These are phyloP conservation scores for Phalacrocorax brasilianus DNA, from an alignment of 2,113 vertebrate species.

Conservation along the genomic window DNA sequence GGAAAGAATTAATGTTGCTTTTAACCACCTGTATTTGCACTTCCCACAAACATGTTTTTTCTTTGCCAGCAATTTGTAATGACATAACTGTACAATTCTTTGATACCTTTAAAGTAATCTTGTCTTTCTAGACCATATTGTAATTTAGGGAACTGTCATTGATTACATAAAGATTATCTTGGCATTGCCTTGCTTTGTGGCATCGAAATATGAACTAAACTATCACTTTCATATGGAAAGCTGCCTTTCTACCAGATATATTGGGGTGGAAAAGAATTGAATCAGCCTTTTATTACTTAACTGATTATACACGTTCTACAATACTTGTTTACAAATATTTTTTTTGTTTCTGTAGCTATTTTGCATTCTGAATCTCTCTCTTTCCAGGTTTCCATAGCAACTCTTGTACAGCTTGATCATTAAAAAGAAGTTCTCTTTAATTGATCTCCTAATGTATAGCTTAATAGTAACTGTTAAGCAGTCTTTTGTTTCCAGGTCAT, in stretches of 20 bases:
- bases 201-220: slow-evolving; percentile 28
- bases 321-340: slow-evolving; percentile 82
- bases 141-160: neutral
- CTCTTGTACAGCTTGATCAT: slow-evolving; percentile 78
- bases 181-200: neutral
- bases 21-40: neutral
- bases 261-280: neutral
- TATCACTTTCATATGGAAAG: neutral
- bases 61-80: neutral
- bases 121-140: neutral
- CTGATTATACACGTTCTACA: slow-evolving; percentile 70
- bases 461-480: slow-evolving; percentile 90
- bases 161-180: slow-evolving; percentile 4
- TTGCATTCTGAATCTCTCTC: slow-evolving; percentile 73
- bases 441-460: slow-evolving; percentile 98
- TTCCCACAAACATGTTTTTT: neutral
- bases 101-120: slow-evolving; percentile 11
- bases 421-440: slow-evolving; percentile 93
- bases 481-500: slow-evolving; percentile 98
- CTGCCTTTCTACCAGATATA: neutral
- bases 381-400: slow-evolving; percentile 84
- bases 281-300: slow-evolving; percentile 63
- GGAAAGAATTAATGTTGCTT: neutral
- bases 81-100: neutral
- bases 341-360: slow-evolving; percentile 70